phyloP scores from a whole-genome alignment of 23 tunicate genomes.

The Halocynthia aurantium region DNA sequence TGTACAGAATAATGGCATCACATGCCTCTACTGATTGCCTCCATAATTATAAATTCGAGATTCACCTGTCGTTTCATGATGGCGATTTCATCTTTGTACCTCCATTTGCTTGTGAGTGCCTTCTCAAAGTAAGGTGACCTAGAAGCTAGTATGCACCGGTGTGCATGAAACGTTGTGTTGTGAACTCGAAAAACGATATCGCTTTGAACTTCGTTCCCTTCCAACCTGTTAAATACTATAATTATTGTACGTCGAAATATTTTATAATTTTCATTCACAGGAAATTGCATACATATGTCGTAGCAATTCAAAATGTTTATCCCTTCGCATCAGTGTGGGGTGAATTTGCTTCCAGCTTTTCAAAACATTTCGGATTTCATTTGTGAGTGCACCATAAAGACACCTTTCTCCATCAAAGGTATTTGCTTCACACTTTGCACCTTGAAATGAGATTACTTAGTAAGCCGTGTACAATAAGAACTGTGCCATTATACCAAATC shows the following conservation, averaged over 20 bases:
- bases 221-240: neutral
- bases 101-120: constrained; percentile 31
- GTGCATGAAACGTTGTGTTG: constrained; percentile 14
- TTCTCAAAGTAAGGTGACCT: constrained; percentile 28
- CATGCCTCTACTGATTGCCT: neutral
- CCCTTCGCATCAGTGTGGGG: constrained; percentile 14
- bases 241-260: too few relatives aligned
- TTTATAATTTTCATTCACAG: neutral
- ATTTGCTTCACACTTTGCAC: constrained; percentile 43
- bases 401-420: constrained; percentile 79
- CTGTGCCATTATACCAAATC: too few relatives aligned
- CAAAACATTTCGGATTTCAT: constrained; percentile 44
- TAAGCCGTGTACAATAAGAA: too few relatives aligned
- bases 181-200: constrained; percentile 30
- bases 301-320: constrained; percentile 43
- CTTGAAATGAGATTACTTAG: neutral
- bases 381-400: constrained; percentile 64
- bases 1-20: neutral
- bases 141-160: constrained; percentile 38
- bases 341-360: constrained; percentile 56
- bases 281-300: neutral
- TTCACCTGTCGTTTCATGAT: neutral
- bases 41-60: too few relatives aligned
- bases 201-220: neutral
- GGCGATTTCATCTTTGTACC: neutral